phyloP scores from a whole-genome alignment of 2,888 invertebrate species.

The Prosapia bicincta region DNA sequence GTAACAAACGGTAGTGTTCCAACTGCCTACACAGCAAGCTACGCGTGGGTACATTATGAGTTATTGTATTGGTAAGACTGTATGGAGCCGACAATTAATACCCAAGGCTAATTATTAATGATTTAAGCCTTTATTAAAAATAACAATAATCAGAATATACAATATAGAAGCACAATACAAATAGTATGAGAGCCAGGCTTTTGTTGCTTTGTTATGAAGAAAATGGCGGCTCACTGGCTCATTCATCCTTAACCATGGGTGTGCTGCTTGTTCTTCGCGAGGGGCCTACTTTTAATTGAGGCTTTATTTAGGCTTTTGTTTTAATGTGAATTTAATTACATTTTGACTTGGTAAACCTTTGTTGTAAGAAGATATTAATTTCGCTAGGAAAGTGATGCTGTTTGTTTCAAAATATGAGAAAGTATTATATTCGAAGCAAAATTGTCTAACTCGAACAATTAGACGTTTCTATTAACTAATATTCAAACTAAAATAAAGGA shows the following conservation, averaged over 20 bases:
- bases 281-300: neutral
- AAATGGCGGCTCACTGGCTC: neutral
- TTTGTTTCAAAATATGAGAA: too few species aligned
- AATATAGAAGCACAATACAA: neutral
- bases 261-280: neutral
- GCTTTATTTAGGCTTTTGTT: neutral
- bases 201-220: neutral
- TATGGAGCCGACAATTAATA: neutral
- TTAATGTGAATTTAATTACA: neutral
- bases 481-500: too few species aligned
- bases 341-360: neutral
- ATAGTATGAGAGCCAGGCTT: neutral
- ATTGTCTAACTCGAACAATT: too few species aligned
- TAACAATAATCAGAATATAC: neutral
- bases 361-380: neutral
- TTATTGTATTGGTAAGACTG: neutral
- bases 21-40: neutral
- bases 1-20: too few species aligned
- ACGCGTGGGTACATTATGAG: neutral
- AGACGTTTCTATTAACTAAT: too few species aligned
- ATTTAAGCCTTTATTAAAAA: slow-evolving; percentile 2
- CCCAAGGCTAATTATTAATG: slow-evolving; percentile 2
- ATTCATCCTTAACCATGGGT: neutral
- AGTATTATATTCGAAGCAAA: too few species aligned
- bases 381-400: neutral